These are phyloP conservation scores for Monopterus albus DNA, from an alignment of 2,113 vertebrate genomes.

Conservation along the genomic window DNA sequence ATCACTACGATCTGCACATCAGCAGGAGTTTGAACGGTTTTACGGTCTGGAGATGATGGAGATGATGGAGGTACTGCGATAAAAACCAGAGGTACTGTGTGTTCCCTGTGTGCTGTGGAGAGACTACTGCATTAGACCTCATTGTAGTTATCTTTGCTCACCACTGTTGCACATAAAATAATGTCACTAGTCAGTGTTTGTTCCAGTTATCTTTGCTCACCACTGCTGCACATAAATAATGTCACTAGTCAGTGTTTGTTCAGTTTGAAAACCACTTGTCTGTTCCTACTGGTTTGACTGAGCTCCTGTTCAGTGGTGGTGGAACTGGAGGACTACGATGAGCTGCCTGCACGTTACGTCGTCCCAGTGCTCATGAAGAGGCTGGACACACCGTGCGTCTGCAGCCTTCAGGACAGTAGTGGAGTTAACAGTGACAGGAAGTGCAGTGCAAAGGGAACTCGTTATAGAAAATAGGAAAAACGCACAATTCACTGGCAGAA, in stretches of 20 bases:
- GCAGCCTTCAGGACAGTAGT: too few species aligned
- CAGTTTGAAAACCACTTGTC: neutral
- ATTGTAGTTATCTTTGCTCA: neutral
- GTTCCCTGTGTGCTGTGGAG: neutral
- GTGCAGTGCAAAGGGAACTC: too few species aligned
- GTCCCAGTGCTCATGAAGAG: neutral
- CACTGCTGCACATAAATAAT: neutral
- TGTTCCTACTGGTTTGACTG: neutral
- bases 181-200: neutral
- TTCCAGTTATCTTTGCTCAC: too few species aligned
- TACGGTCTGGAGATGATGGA: neutral
- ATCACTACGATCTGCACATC: conserved; percentile 42
- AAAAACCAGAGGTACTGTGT: neutral
- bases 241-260: neutral
- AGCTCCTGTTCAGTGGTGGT: neutral
- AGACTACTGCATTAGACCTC: neutral
- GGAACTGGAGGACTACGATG: neutral
- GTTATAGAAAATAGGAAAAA: too few species aligned
- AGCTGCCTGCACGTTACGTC: neutral
- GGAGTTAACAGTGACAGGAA: too few species aligned
- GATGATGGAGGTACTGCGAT: too few species aligned
- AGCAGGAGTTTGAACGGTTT: conserved; percentile 5
- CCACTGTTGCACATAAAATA: neutral
- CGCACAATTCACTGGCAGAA: too few species aligned
- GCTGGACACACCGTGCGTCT: too few species aligned